These are phyloP conservation scores for Hybos culiciformis DNA, from an alignment of 2,888 invertebrate genomes.

Conservation along the genomic window DNA sequence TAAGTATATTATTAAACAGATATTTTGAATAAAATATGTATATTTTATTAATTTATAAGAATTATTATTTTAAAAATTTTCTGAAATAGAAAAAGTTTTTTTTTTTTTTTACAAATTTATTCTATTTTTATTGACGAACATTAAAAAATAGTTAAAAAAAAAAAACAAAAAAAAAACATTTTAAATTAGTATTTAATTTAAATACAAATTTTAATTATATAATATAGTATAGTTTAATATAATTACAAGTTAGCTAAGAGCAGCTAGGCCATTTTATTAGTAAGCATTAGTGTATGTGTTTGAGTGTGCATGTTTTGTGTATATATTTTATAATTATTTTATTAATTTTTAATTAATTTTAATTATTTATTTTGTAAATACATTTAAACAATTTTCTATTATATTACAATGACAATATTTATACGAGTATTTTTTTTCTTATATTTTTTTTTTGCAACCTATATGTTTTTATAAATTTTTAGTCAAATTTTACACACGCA, in stretches of 20 bases:
- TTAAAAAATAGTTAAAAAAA: neutral
- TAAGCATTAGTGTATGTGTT: neutral
- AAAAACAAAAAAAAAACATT: neutral
- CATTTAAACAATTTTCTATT: neutral
- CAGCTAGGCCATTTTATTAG: neutral
- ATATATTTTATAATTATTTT: neutral
- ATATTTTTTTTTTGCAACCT: too few relatives aligned
- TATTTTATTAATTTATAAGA: too few relatives aligned
- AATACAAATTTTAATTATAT: neutral
- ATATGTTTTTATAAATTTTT: too few relatives aligned
- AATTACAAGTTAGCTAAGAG: neutral
- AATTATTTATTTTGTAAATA: neutral
- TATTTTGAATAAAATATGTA: too few relatives aligned
- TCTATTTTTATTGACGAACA: too few relatives aligned
- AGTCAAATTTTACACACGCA: too few relatives aligned
- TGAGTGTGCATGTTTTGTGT: too few relatives aligned
- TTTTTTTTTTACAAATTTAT: neutral
- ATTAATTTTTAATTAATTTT: neutral
- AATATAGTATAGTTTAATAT: neutral
- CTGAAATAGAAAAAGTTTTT: neutral
- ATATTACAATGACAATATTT: neutral
- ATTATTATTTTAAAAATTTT: too few relatives aligned
- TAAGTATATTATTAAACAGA: too few relatives aligned
- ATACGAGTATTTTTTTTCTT: neutral
- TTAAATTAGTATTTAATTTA: neutral